These are phyloP conservation scores for Aythya baeri DNA, from an alignment of 2,113 vertebrate species.

Conservation along the genomic window DNA sequence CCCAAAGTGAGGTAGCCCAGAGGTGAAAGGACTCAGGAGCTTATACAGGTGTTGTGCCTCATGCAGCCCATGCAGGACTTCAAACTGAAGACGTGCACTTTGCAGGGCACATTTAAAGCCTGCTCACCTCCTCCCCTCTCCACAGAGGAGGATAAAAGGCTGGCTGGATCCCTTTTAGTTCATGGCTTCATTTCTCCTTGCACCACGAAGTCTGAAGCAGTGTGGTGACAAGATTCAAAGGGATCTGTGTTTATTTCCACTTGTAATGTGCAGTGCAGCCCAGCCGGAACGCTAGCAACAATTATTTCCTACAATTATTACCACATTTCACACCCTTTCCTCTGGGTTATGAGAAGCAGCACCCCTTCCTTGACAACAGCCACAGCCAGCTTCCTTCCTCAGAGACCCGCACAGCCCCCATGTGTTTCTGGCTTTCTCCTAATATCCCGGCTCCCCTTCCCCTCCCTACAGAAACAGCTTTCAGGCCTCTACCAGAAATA, in stretches of 20 bases:
- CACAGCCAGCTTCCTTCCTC: conserved; percentile 34
- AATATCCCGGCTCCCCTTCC: not conserved
- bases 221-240: not conserved
- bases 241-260: not conserved
- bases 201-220: not conserved
- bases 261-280: fast-evolving
- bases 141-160: not conserved
- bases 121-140: not conserved
- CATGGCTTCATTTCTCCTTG: not conserved
- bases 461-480: not conserved
- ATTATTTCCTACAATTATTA: conserved; percentile 70
- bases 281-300: not conserved
- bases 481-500: not conserved
- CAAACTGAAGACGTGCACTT: not conserved
- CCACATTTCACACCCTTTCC: conserved; percentile 70
- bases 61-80: not conserved
- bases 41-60: not conserved
- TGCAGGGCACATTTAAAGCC: not conserved
- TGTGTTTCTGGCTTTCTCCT: not conserved
- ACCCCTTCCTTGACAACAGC: conserved; percentile 16
- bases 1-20: not conserved
- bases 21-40: not conserved
- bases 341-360: conserved; percentile 51
- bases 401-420: not conserved
- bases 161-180: not conserved